Conservation (phyloP, 1,140 invertebrate genomes). For the Tetragonula clypearis region DNA sequence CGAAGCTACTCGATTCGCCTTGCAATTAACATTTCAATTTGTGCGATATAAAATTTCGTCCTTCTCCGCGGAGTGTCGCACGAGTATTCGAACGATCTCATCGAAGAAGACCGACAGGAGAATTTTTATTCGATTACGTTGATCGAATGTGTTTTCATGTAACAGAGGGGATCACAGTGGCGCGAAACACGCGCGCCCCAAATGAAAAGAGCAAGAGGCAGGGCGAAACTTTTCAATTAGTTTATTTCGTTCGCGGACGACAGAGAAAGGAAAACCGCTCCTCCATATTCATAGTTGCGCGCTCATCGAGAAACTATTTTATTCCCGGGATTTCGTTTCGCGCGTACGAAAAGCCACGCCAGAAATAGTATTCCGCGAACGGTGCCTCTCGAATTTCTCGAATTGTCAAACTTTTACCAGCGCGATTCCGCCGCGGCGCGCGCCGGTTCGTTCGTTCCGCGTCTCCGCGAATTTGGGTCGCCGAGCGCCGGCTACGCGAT, state of each 20-base stretch:
- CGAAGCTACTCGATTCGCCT: too few relatives aligned
- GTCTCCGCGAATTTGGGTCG: slow-evolving; percentile 33
- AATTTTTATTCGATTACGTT: neutral
- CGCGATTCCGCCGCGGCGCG: neutral
- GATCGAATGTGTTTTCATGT: neutral
- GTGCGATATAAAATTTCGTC: neutral
- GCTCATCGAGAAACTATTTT: slow-evolving; percentile 48
- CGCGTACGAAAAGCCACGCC: slow-evolving; percentile 31
- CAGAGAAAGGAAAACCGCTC: neutral
- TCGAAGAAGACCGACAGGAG: neutral
- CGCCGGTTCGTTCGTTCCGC: neutral
- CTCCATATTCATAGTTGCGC: slow-evolving; percentile 15
- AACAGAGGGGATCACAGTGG: neutral
- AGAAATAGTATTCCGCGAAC: slow-evolving; percentile 24
- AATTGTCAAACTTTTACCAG: slow-evolving; percentile 51
- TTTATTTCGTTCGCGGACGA: slow-evolving; percentile 16
- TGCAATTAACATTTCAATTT: neutral
- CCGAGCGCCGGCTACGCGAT: neutral
- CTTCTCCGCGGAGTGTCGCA: neutral
- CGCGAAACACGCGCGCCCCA: neutral
- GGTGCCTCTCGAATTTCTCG: slow-evolving; percentile 39
- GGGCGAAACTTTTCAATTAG: slow-evolving; percentile 36
- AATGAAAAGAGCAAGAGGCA: neutral
- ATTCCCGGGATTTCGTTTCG: slow-evolving; percentile 36
- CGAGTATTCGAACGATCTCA: neutral